A percentile compares a stretch with the other conserved stretches of the same genome.
phyloP scores from a whole-genome alignment of 2,888 invertebrate genomes.

The Colostygia pectinataria region DNA sequence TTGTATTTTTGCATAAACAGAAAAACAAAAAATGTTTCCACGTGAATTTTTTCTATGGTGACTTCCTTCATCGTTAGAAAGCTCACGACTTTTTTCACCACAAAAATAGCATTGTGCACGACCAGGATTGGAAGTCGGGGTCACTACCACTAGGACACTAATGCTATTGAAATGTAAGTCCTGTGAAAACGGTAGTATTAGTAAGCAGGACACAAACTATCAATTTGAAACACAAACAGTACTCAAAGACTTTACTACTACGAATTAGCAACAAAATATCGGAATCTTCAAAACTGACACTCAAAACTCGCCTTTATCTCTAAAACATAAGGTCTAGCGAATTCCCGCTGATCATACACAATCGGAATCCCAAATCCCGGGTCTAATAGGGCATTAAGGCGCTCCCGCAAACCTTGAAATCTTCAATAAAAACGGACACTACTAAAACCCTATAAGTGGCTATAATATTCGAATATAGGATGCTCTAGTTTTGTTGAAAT shows the following conservation, averaged over 20 bases:
- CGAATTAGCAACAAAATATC: constrained; percentile 8
- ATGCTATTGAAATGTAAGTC: no score
- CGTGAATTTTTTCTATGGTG: no score
- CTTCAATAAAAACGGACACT: constrained; percentile 34
- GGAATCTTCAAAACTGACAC: not conserved
- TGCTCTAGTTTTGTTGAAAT: not conserved
- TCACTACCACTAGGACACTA: no score
- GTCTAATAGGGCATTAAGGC: constrained; percentile 29
- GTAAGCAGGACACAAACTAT: not conserved
- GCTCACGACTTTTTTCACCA: no score
- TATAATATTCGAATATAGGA: constrained; percentile 23
- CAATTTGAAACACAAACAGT: not conserved
- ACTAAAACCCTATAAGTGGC: constrained; percentile 30
- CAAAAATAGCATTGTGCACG: not conserved
- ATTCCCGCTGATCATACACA: constrained; percentile 17
- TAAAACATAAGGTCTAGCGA: constrained; percentile 4
- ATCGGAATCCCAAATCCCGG: constrained; percentile 23
- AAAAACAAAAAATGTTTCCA: no score
- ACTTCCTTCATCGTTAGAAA: no score
- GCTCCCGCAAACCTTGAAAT: constrained; percentile 25
- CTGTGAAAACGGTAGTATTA: no score
- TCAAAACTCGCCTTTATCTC: constrained; percentile 6
- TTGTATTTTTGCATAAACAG: no score
- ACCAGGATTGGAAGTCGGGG: no score
- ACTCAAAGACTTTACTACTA: not conserved